A percentile compares a stretch with the other conserved stretches of the same genome.
Conservation (phyloP, 2,797 vertebrate species). For the Tolypeutes matacus region DNA sequence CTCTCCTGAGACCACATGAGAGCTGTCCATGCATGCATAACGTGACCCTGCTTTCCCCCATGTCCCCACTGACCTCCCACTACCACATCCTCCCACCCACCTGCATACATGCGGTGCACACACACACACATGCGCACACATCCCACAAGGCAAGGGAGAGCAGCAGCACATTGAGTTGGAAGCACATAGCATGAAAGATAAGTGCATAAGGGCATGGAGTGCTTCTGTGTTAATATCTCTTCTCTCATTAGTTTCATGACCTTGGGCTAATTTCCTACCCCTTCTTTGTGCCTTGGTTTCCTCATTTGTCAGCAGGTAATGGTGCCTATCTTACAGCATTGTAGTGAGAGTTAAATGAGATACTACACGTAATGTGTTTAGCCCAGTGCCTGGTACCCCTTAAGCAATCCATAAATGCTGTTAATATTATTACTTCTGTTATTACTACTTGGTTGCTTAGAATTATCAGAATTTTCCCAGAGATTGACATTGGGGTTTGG, state of each 20-base stretch:
- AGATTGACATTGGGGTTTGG: neutral
- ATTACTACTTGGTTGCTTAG: neutral
- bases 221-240: neutral
- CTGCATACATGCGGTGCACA: accelerated
- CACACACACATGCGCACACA: accelerated
- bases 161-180: neutral
- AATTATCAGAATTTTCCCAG: neutral
- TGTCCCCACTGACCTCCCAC: neutral
- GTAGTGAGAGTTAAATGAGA: neutral
- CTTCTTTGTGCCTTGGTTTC: neutral
- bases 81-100: neutral
- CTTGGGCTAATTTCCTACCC: neutral
- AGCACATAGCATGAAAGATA: neutral
- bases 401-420: neutral
- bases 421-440: neutral
- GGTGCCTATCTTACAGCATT: neutral
- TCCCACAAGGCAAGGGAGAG: neutral
- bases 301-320: neutral
- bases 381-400: neutral
- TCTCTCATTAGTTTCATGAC: neutral
- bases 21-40: neutral
- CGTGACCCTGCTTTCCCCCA: neutral
- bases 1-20: neutral
- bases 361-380: neutral
- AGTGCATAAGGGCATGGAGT: neutral